phyloP scores from a whole-genome alignment of 1,140 invertebrate genomes.

The Palaemon carinicauda region DNA sequence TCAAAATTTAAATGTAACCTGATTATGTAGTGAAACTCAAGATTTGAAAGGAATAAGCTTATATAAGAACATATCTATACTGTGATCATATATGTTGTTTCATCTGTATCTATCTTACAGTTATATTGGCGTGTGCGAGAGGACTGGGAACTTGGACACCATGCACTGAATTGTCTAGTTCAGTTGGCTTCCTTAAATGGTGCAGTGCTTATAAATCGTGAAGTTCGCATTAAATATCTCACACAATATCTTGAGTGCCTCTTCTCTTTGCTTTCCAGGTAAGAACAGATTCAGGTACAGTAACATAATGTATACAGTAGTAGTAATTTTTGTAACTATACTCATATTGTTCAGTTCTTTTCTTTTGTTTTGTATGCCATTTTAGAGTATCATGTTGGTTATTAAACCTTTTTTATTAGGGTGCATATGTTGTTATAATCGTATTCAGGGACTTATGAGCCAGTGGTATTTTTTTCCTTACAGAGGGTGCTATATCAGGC shows the following conservation, averaged over 20 bases:
- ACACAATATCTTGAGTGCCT: slow-evolving; percentile 76
- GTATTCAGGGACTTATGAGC: no score
- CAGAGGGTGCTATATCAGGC: no score
- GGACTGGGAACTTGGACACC: slow-evolving; percentile 77
- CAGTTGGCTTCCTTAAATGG: slow-evolving; percentile 84
- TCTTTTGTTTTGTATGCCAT: not conserved
- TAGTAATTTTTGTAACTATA: not conserved
- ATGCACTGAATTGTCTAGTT: slow-evolving; percentile 80
- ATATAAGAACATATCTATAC: no score
- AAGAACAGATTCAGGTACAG: not conserved
- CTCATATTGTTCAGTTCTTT: not conserved
- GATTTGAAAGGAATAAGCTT: no score
- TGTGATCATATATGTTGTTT: not conserved
- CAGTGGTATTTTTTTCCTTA: no score
- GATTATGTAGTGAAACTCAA: no score
- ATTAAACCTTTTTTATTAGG: no score
- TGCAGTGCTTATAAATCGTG: slow-evolving; percentile 70
- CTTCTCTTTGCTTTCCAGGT: slow-evolving; percentile 70
- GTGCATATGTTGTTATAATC: no score
- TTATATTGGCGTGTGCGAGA: slow-evolving; percentile 83
- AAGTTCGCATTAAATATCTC: slow-evolving; percentile 75
- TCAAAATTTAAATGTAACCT: no score
- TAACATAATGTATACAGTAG: not conserved
- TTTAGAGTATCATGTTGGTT: no score
- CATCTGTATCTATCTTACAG: slow-evolving; percentile 63